Percentiles rank a stretch among this genome's conserved stretches.
phyloP scores from a whole-genome alignment of 1,140 invertebrate species.

The Aricia agestis region DNA sequence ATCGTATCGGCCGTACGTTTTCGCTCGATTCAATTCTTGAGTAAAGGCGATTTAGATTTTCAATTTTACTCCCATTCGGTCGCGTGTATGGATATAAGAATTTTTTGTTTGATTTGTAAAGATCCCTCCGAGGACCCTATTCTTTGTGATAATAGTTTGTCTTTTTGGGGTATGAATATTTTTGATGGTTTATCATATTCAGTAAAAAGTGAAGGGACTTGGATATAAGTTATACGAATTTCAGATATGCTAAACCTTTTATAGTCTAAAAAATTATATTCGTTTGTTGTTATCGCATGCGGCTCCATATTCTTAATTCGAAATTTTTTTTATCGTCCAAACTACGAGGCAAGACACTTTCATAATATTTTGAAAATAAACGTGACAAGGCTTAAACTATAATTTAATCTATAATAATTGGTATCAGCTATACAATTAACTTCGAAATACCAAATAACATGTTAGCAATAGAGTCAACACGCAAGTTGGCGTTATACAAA shows the following conservation, averaged over 20 bases:
- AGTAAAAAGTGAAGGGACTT: neutral
- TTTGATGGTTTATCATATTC: neutral
- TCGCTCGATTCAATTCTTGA: constrained; percentile 24
- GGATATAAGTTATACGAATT: neutral
- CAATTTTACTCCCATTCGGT: constrained; percentile 16
- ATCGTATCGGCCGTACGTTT: constrained; percentile 21
- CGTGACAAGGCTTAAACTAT: too few relatives aligned
- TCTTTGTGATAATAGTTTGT: neutral
- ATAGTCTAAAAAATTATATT: neutral
- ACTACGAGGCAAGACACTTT: too few relatives aligned
- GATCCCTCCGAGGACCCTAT: neutral
- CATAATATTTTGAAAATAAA: too few relatives aligned
- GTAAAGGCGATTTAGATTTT: constrained; percentile 15
- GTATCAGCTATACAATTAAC: too few relatives aligned
- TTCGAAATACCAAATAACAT: too few relatives aligned
- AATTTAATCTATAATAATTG: too few relatives aligned
- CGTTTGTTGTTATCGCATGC: too few relatives aligned
- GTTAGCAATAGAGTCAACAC: too few relatives aligned
- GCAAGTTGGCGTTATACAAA: too few relatives aligned
- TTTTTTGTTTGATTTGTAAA: neutral
- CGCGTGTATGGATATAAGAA: neutral
- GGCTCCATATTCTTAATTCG: too few relatives aligned
- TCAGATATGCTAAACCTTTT: neutral
- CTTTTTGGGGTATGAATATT: constrained; percentile 14
- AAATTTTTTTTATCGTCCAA: too few relatives aligned